These are phyloP conservation scores for Sus scrofa DNA, from an alignment of 2,113 vertebrate genomes.

Conservation along the genomic window T2T-Sscrofa CM000813.6:43274501-43275000, in stretches of 20 bases:
- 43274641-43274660: not conserved
- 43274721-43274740: slow-evolving; percentile 97
- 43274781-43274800: slow-evolving; percentile 94
- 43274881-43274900: not conserved
- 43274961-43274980: not conserved
- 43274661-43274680: slow-evolving; percentile 90
- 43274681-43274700: slow-evolving; percentile 97
- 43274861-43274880: not conserved
- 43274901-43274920: not conserved
- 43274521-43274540: not conserved
- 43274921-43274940: not conserved
- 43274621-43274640: slow-evolving; percentile 56
- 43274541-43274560: slow-evolving; percentile 48
- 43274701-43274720: slow-evolving; percentile 98
- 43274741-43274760: slow-evolving; percentile 94
- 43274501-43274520: slow-evolving; percentile 49
- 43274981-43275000: not conserved
- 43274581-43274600: not conserved
- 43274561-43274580: not conserved
- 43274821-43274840: slow-evolving; percentile 46
- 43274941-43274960: not conserved
- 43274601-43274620: slow-evolving; percentile 59
- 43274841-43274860: slow-evolving; percentile 15
- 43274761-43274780: slow-evolving; percentile 98
- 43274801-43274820: slow-evolving; percentile 84